phyloP scores from a whole-genome alignment of 1,140 invertebrate species.

The Sitobion miscanthi region DNA sequence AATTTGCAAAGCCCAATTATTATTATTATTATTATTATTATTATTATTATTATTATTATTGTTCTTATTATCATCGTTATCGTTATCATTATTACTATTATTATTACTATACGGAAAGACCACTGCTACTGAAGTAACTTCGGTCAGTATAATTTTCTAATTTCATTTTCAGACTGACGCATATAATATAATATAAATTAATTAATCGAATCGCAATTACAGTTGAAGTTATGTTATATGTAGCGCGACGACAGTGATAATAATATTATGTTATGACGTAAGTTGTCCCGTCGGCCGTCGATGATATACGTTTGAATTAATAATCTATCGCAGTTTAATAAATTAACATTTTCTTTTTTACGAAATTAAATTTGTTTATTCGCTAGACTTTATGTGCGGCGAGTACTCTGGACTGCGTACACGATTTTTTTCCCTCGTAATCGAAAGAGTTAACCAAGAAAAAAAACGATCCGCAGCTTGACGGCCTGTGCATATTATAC shows the following conservation, averaged over 20 bases:
- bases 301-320: not conserved
- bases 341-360: not conserved
- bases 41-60: too few relatives aligned
- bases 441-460: not conserved
- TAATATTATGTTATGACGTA: not conserved
- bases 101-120: not conserved
- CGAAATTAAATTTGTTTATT: not conserved
- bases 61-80: too few relatives aligned
- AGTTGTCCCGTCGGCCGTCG: too few relatives aligned
- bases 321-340: not conserved
- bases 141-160: not conserved
- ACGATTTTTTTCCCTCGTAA: not conserved
- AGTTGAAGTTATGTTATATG: not conserved
- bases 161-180: not conserved
- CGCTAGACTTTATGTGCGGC: too few relatives aligned
- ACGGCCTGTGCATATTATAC: not conserved
- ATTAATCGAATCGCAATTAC: not conserved
- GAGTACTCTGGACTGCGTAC: not conserved
- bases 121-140: not conserved
- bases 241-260: not conserved
- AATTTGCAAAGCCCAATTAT: not conserved
- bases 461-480: not conserved
- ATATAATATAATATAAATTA: not conserved
- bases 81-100: not conserved
- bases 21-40: not conserved